A percentile compares a stretch with the other conserved stretches of the same genome.
These are phyloP conservation scores for Rafetus swinhoei DNA, from an alignment of 2,113 vertebrate genomes.

Conservation along the genomic window DNA sequence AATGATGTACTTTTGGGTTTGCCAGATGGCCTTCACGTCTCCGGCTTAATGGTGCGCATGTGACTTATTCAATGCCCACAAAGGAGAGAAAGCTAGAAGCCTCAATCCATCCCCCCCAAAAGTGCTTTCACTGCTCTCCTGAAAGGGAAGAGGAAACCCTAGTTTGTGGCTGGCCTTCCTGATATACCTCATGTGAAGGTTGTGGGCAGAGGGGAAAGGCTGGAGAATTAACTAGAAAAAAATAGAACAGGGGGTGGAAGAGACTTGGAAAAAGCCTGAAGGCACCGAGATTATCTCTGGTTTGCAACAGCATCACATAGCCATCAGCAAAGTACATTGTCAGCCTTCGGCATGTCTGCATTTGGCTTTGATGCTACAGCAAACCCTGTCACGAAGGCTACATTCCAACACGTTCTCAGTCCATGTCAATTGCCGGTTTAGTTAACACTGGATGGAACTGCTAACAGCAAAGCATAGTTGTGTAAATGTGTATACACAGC, in stretches of 20 bases:
- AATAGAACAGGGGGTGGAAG: neutral
- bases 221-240: neutral
- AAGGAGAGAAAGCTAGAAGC: neutral
- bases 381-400: neutral
- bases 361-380: neutral
- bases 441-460: neutral
- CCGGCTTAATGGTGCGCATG: rapidly evolving
- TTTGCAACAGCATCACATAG: neutral
- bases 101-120: neutral
- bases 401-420: neutral
- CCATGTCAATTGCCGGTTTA: neutral
- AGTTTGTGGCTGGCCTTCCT: neutral
- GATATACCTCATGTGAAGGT: neutral
- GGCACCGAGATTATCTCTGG: neutral
- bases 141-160: neutral
- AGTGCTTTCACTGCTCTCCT: neutral
- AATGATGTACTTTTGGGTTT: neutral
- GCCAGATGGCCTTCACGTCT: neutral
- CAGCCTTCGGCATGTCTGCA: neutral
- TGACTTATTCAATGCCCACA: neutral
- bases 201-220: neutral
- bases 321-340: neutral
- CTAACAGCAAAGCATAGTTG: neutral
- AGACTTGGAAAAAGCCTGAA: neutral
- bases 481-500: neutral